Evolutionary conservation across 1,140 invertebrate genomes (phyloP).

Genomic region (Acromyrmex charruanus): DNA sequence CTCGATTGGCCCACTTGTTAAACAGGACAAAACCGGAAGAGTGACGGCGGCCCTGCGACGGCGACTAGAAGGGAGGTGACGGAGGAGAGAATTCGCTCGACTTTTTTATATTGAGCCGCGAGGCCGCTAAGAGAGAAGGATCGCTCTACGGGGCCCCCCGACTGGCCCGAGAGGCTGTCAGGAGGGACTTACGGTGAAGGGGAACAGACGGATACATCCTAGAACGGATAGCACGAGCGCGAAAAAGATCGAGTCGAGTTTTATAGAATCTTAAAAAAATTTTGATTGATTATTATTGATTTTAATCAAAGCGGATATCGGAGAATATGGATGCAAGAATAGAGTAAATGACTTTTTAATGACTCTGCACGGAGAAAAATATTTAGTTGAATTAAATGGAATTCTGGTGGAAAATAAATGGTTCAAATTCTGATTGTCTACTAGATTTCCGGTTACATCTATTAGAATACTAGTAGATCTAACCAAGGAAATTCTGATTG

Average conservation of each 20-base stretch:
- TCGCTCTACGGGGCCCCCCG: constrained; percentile 1
- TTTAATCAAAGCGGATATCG: background rate
- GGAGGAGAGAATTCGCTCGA: constrained; percentile 78
- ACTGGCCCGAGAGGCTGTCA: constrained; percentile 12
- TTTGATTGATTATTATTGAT: background rate
- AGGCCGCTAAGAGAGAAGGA: constrained; percentile 69
- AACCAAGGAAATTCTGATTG: too few relatives aligned
- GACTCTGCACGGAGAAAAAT: too few relatives aligned
- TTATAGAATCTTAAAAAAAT: background rate
- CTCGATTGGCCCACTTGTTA: constrained; percentile 85
- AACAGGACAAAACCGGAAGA: constrained; percentile 84
- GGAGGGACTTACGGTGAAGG: background rate
- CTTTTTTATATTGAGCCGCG: constrained; percentile 77
- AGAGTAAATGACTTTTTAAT: too few relatives aligned
- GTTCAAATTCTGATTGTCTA: too few relatives aligned
- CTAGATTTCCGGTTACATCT: too few relatives aligned
- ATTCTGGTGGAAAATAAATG: too few relatives aligned
- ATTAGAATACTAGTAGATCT: too few relatives aligned
- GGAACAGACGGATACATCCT: background rate
- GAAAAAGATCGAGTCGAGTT: background rate
- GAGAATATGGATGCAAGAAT: background rate
- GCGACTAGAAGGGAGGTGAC: constrained; percentile 32
- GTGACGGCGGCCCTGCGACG: constrained; percentile 62
- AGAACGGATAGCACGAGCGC: background rate
- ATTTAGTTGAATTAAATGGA: too few relatives aligned